Conservation (phyloP, 2,113 vertebrate genomes). For the Helogale parvula region DNA sequence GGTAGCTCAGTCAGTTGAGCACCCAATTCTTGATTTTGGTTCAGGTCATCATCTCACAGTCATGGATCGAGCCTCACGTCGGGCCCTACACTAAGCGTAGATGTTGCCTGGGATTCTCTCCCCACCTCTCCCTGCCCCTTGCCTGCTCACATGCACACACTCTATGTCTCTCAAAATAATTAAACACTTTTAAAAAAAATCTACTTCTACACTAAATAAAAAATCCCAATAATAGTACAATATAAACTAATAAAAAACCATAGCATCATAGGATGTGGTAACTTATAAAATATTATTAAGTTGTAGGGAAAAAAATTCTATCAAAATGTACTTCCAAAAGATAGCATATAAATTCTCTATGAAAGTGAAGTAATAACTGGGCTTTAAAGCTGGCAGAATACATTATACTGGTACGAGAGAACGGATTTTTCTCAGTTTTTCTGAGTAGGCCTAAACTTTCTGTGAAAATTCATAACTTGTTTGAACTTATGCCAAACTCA, state of each 20-base stretch:
- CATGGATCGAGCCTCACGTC: too few relatives aligned
- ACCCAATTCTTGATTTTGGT: too few relatives aligned
- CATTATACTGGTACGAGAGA: not conserved
- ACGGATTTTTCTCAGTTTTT: not conserved
- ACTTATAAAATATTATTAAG: not conserved
- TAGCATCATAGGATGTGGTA: not conserved
- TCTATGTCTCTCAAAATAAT: too few relatives aligned
- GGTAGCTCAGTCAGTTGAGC: too few relatives aligned
- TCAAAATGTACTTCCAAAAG: not conserved
- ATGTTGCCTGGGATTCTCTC: too few relatives aligned
- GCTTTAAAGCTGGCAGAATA: not conserved
- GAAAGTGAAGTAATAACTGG: not conserved
- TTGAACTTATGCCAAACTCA: not conserved
- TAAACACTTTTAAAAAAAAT: too few relatives aligned
- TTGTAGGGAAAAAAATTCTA: not conserved
- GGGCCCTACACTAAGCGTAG: too few relatives aligned
- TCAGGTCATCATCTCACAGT: too few relatives aligned
- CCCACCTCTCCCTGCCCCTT: too few relatives aligned
- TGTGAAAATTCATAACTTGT: not conserved
- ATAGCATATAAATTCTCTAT: not conserved
- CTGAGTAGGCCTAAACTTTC: not conserved
- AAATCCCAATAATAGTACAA: slow-evolving; percentile 67
- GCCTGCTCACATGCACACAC: too few relatives aligned
- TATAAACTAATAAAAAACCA: slow-evolving; percentile 67
- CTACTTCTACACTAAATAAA: slow-evolving; percentile 70